Evolutionary conservation across 2,888 invertebrate genomes (phyloP), one percentile per base, ranked within the genome.

Genomic region (Autographa pulchrina): DNA sequence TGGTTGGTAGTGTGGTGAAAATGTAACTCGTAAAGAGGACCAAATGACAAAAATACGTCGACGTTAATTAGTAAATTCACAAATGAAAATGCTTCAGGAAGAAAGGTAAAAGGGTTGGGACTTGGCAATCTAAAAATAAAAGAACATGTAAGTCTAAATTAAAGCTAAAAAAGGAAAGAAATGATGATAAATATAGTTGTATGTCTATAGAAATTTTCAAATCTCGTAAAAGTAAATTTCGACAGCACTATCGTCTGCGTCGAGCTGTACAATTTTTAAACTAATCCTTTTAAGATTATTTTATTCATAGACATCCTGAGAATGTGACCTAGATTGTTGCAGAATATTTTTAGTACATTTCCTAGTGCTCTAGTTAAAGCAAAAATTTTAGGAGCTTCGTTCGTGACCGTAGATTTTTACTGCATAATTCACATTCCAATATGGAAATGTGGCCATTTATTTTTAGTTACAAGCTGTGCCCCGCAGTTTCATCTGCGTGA

Each of bases 101-200:
- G 54, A 56, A 20, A 25, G 25, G 14, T 25, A 25, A 25, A 56
- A 13, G 2, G 11, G 13, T 56, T 25, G 56, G 48, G 11, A 32
- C 61, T 70, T 65, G 41, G 70, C 31, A 75, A 60, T 58, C 79
- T 75, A 70, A 79, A 79, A 75, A 79, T 62, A 78, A 77, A 74
- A 75, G 70, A 70, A 78, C 79, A 75, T 65, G 56, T 65, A 43
- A 58, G 72, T 77, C 48, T n/a, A n/a, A n/a, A 48, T n/a, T 5
- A 25, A 25, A 25, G 25, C 25, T 25, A 25, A 25, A 25, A 25
- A 25, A 25, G 3, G 25, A 3, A 25, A 25, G 25, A 3, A 25
- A 25, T 25, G 1, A 25, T 25, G 25, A 25, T 25, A 25, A 25
- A 25, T 25, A 25, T 25, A 25, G 25, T 25, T 2, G 25, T 25